A percentile compares a stretch with the other conserved stretches of the same genome.
These are phyloP conservation scores for Homalodisca vitripennis DNA, from an alignment of 1,140 invertebrate genomes.

Conservation along the genomic window DNA sequence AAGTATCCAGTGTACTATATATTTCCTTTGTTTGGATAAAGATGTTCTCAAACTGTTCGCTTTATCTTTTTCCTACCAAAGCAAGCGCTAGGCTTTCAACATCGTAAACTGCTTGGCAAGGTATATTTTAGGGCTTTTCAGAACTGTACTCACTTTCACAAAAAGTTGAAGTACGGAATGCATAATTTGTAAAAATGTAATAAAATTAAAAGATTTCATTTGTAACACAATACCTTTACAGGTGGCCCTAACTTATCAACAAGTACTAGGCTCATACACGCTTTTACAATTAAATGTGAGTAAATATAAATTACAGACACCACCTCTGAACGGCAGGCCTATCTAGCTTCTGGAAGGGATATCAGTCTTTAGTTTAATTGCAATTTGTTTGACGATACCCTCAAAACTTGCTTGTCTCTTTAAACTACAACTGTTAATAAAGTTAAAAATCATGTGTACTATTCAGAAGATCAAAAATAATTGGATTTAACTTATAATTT, in stretches of 20 bases:
- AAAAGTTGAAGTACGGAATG: constrained; percentile 34
- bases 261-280: constrained; percentile 18
- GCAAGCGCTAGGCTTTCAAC: constrained; percentile 29
- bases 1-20: constrained; percentile 23
- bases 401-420: constrained; percentile 37
- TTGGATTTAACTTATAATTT: too few relatives aligned
- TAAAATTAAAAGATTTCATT: constrained; percentile 36
- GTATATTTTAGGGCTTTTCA: constrained; percentile 31
- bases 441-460: constrained; percentile 33
- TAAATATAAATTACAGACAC: constrained; percentile 28
- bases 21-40: constrained; percentile 15
- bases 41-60: constrained; percentile 28
- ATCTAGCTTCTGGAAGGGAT: constrained; percentile 32
- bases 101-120: constrained; percentile 29
- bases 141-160: constrained; percentile 34
- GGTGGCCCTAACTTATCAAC: constrained; percentile 28
- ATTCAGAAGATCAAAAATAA: constrained; percentile 30
- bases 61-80: constrained; percentile 28
- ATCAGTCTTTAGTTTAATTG: constrained; percentile 31
- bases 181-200: constrained; percentile 33
- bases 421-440: constrained; percentile 35
- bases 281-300: constrained; percentile 23
- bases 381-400: constrained; percentile 23
- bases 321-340: constrained; percentile 35
- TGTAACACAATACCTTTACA: constrained; percentile 33